Evolutionary conservation across 2,888 invertebrate species (phyloP).

Genomic region (Limenitis camilla): DNA sequence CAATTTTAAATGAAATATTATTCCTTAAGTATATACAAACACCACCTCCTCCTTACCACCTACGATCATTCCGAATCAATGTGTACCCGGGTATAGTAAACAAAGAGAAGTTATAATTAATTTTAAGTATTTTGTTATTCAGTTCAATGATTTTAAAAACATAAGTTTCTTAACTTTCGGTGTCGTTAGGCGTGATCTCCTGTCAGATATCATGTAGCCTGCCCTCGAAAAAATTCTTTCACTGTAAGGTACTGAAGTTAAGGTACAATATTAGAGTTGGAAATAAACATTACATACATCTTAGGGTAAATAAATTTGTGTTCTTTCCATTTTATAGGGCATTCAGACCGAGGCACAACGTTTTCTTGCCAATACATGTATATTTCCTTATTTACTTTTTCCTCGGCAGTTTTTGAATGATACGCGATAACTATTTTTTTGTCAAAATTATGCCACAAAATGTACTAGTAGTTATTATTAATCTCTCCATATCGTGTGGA

Average conservation of each 20-base stretch:
- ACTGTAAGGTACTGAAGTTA: neutral
- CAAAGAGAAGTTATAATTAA: no score
- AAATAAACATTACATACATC: neutral
- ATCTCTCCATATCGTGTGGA: neutral
- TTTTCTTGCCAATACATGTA: neutral
- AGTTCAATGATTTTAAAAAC: neutral
- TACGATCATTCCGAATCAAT: no score
- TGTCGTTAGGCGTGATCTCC: neutral
- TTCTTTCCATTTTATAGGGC: neutral
- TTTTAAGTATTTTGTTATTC: no score
- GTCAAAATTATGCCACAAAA: neutral
- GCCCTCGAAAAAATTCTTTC: neutral
- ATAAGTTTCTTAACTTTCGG: neutral
- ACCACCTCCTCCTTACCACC: no score
- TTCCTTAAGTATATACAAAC: no score
- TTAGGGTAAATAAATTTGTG: neutral
- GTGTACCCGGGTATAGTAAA: no score
- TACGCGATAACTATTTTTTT: neutral
- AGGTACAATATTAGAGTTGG: neutral
- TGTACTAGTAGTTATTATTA: neutral
- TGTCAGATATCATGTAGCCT: neutral
- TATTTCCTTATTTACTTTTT: neutral
- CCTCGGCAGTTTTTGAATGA: neutral
- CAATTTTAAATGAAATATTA: no score
- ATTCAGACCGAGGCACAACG: no score